These are phyloP conservation scores for Battus philenor DNA, from an alignment of 1,140 invertebrate genomes.

Conservation along the genomic window DNA sequence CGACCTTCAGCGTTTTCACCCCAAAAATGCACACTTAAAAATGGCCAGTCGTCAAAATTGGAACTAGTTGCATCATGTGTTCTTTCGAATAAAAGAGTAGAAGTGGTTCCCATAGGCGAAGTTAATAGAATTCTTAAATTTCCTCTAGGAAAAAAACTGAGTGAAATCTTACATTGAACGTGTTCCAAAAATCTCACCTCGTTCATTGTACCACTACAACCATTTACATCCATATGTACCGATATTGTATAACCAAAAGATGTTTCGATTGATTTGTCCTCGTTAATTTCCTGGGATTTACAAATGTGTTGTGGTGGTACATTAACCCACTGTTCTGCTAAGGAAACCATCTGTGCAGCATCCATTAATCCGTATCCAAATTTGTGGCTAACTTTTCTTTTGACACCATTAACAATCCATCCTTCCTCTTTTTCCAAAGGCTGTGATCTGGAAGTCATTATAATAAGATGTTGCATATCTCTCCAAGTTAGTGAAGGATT, in stretches of 20 bases:
- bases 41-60: constrained; percentile 97
- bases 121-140: constrained; percentile 89
- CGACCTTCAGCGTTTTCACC: constrained; percentile 93
- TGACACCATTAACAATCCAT: constrained; percentile 94
- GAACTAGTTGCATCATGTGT: constrained; percentile 91
- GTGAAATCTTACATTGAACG: constrained; percentile 93
- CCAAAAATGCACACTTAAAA: constrained; percentile 97
- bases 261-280: constrained; percentile 86
- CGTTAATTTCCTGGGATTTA: constrained; percentile 90
- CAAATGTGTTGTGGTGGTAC: constrained; percentile 97
- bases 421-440: constrained; percentile 89
- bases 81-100: constrained; percentile 90
- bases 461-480: constrained; percentile 97
- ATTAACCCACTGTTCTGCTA: constrained; percentile 94
- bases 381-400: constrained; percentile 94
- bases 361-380: constrained; percentile 99
- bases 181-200: constrained; percentile 95
- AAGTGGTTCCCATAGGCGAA: constrained; percentile 92
- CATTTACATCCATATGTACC: constrained; percentile 90
- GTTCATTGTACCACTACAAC: constrained; percentile 88
- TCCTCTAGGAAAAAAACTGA: constrained; percentile 92
- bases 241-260: constrained; percentile 83
- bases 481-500: constrained; percentile 95
- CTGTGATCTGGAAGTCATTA: constrained; percentile 89
- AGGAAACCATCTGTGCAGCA: constrained; percentile 91